These are phyloP conservation scores for Penaeus japonicus DNA, from an alignment of 1,140 invertebrate genomes.

Conservation along the genomic window DNA sequence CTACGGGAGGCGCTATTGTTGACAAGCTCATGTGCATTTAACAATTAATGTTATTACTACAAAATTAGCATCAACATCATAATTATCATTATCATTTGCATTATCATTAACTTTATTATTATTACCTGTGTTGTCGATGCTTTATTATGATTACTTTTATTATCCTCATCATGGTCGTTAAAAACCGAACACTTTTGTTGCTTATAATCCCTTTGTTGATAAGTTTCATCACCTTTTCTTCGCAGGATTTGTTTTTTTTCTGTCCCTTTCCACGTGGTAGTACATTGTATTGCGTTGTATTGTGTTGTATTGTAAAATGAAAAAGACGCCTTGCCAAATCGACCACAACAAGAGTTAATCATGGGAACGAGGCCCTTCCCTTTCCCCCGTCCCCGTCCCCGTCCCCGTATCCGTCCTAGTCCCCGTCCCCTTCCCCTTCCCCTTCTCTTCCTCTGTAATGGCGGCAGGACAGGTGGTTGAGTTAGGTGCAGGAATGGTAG, in stretches of 20 bases:
- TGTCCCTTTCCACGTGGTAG: too few species aligned
- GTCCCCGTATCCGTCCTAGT: background rate
- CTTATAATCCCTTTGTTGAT: background rate
- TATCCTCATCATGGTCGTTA: background rate
- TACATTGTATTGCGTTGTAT: too few species aligned
- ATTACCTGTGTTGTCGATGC: background rate
- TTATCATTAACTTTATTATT: background rate
- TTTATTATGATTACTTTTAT: background rate
- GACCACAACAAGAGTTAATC: too few species aligned
- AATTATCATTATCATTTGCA: background rate
- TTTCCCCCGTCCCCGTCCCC: background rate
- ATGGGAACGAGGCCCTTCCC: background rate
- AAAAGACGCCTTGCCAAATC: too few species aligned
- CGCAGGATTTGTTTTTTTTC: too few species aligned
- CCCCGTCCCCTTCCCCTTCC: background rate
- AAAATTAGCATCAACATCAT: background rate
- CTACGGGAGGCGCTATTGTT: too few species aligned
- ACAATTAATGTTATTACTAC: background rate
- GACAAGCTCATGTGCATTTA: background rate
- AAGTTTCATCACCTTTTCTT: background rate
- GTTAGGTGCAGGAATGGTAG: background rate
- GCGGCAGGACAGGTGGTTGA: background rate
- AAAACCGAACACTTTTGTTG: background rate
- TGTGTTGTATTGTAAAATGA: background rate
- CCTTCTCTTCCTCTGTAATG: background rate